Percentiles rank a stretch among this genome's conserved stretches.
These are phyloP conservation scores for Strigamia transsilvanica DNA, from an alignment of 2,888 invertebrate genomes.

Conservation along the genomic window DNA sequence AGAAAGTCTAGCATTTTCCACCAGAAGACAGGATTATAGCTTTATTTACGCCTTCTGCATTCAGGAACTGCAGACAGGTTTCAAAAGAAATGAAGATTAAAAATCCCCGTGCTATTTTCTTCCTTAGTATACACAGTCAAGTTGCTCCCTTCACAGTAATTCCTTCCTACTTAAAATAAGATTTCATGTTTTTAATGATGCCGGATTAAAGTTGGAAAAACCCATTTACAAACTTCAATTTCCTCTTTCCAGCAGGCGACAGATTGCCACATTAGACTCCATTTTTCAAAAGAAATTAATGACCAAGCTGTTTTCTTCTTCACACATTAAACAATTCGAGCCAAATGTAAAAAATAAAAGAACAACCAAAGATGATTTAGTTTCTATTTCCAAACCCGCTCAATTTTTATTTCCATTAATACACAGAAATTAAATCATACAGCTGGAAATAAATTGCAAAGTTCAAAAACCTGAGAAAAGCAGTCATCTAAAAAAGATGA, in stretches of 20 bases:
- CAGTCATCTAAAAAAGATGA: background rate
- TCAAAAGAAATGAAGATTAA: background rate
- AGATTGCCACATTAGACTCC: background rate
- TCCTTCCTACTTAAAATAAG: background rate
- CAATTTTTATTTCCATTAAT: no score
- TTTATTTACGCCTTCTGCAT: no score
- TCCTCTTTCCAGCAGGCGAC: background rate
- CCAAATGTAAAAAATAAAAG: no score
- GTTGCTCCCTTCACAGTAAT: background rate
- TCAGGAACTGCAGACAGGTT: background rate
- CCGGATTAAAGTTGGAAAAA: background rate
- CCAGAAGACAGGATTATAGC: no score
- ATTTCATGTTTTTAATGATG: background rate
- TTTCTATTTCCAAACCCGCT: no score
- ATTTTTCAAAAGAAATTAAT: no score
- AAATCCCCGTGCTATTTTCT: background rate
- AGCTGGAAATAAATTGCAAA: background rate
- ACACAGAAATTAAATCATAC: no score
- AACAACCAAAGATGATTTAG: no score
- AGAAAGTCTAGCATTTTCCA: no score
- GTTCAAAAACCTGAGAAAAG: background rate
- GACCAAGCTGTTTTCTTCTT: no score
- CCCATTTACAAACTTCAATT: background rate
- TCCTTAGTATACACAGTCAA: background rate
- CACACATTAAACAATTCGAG: no score